Conservation (phyloP, 2,888 invertebrate species). For the Boloria selene region DNA sequence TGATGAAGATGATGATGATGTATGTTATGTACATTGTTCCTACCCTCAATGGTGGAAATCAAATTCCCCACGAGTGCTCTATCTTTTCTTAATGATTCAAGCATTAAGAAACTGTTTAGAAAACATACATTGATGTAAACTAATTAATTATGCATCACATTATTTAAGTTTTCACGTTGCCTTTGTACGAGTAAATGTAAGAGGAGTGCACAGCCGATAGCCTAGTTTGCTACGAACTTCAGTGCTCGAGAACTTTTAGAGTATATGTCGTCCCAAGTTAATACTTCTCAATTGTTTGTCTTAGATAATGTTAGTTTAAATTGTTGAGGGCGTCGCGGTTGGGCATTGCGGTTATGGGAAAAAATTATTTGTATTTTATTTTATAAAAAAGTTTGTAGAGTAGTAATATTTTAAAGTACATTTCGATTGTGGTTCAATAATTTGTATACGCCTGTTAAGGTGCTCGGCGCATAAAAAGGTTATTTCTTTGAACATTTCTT, state of each 20-base stretch:
- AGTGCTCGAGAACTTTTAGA: slow-evolving; percentile 58
- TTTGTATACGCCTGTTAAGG: too few relatives aligned
- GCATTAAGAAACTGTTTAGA: not conserved
- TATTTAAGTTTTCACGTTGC: slow-evolving; percentile 71
- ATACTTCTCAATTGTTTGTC: slow-evolving; percentile 40
- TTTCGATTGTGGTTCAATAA: too few relatives aligned
- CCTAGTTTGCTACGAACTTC: slow-evolving; percentile 64
- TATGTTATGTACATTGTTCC: too few relatives aligned
- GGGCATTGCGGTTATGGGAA: not conserved
- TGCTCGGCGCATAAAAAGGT: too few relatives aligned
- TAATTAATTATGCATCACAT: slow-evolving; percentile 80
- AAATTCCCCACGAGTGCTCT: too few relatives aligned
- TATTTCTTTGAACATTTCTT: too few relatives aligned
- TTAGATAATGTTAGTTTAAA: slow-evolving; percentile 38
- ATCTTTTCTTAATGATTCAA: too few relatives aligned
- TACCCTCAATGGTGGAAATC: too few relatives aligned
- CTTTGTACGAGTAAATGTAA: slow-evolving; percentile 57
- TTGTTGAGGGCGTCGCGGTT: slow-evolving; percentile 27
- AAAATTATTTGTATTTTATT: not conserved
- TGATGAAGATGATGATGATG: too few relatives aligned
- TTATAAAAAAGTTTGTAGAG: too few relatives aligned
- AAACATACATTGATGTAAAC: slow-evolving; percentile 41
- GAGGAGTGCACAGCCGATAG: slow-evolving; percentile 66
- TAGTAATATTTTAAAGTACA: too few relatives aligned
- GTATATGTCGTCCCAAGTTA: slow-evolving; percentile 54